phyloP scores from a whole-genome alignment of 2,797 vertebrate genomes.

The Notamacropus eugenii region DNA sequence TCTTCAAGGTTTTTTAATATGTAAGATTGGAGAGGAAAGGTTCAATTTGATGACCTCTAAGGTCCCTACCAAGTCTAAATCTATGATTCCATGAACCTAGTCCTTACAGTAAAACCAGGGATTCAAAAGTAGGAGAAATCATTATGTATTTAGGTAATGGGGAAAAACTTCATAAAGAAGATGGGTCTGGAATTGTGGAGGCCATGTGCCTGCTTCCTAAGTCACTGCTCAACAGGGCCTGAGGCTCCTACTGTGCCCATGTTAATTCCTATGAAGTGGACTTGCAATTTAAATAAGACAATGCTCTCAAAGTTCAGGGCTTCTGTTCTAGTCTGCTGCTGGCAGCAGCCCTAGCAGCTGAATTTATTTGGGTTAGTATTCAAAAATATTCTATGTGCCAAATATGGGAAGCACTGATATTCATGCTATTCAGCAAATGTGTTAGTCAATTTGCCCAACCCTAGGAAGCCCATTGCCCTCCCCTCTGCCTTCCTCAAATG shows the following conservation, averaged over 20 bases:
- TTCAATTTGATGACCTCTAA: background rate
- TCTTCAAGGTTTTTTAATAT: background rate
- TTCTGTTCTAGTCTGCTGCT: constrained; percentile 50
- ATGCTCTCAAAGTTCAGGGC: constrained; percentile 27
- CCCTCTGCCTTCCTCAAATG: constrained; percentile 18
- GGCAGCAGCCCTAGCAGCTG: constrained; percentile 53
- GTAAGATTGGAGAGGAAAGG: background rate
- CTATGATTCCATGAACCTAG: background rate
- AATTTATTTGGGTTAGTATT: constrained; percentile 63
- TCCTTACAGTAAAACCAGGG: background rate
- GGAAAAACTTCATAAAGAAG: background rate
- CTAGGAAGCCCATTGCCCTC: constrained; percentile 44
- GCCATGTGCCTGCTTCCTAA: background rate
- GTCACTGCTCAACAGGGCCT: constrained; percentile 8
- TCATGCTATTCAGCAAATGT: constrained; percentile 56
- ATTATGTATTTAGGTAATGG: background rate
- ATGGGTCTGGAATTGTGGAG: background rate
- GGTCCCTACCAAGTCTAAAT: background rate
- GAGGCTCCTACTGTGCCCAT: constrained; percentile 3
- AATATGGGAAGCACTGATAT: constrained; percentile 48
- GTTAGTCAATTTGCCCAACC: constrained; percentile 41
- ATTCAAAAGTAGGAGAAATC: background rate
- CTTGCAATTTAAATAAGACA: constrained; percentile 54
- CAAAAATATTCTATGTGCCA: constrained; percentile 54
- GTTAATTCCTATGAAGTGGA: background rate